Conservation (phyloP, 23 tunicate species). For the Diplosoma virens region DNA sequence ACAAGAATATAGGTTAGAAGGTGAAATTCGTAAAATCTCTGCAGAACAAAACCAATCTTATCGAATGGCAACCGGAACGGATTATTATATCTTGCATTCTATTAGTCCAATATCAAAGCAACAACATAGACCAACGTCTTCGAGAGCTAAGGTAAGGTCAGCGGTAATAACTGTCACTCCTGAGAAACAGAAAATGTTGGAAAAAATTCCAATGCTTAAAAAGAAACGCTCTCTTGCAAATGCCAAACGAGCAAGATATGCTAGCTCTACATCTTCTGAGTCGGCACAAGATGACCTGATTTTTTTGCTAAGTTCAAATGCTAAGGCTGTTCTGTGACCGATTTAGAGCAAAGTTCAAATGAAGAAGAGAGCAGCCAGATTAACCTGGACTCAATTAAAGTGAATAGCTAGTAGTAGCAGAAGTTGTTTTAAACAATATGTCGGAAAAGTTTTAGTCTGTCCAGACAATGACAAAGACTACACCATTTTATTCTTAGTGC, state of each 20-base stretch:
- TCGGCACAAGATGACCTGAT: conserved; percentile 3
- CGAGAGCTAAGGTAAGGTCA: not conserved
- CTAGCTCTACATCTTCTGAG: conserved; percentile 9
- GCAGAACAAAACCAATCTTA: not conserved
- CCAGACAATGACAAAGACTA: conserved; percentile 3
- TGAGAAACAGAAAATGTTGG: not conserved
- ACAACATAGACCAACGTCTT: conserved; percentile 8
- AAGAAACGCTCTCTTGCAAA: not conserved
- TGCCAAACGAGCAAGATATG: not conserved
- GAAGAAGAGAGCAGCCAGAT: not conserved
- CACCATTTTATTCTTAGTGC: not conserved
- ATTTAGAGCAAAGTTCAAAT: not conserved
- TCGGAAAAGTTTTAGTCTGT: conserved; percentile 2
- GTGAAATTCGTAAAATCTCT: too few relatives aligned
- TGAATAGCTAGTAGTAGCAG: conserved; percentile 8
- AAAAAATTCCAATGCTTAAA: not conserved
- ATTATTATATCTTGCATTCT: not conserved
- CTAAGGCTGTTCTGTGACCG: conserved; percentile 7
- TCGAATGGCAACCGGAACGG: not conserved
- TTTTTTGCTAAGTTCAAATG: not conserved
- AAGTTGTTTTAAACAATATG: conserved; percentile 3
- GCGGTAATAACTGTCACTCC: conserved; percentile 15
- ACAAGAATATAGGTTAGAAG: too few relatives aligned
- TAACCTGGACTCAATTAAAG: not conserved
- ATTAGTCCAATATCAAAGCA: conserved; percentile 11